Percentiles rank a stretch among this genome's conserved stretches.
Conservation (phyloP, 2,113 vertebrate genomes). For the Theristicus caerulescens region DNA sequence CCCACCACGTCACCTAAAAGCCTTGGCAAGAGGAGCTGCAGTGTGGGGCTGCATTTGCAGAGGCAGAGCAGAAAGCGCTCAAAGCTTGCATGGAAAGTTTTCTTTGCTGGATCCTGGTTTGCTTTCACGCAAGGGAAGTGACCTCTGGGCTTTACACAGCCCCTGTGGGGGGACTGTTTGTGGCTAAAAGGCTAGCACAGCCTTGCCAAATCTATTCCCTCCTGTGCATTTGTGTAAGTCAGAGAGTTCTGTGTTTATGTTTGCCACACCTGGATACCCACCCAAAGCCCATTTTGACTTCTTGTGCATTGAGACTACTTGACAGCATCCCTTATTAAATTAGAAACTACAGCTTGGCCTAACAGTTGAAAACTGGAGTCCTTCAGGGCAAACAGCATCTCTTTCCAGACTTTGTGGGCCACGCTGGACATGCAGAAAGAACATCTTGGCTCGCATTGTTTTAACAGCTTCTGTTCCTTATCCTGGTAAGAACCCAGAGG, state of each 20-base stretch:
- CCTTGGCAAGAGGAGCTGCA: not conserved
- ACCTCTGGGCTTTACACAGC: not conserved
- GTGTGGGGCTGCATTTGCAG: not conserved
- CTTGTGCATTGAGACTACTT: not conserved
- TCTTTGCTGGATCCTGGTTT: not conserved
- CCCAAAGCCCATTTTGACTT: not conserved
- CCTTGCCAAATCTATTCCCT: not conserved
- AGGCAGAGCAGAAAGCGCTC: conserved; percentile 1
- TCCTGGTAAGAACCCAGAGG: not conserved
- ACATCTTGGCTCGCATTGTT: not conserved
- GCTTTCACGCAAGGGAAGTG: not conserved
- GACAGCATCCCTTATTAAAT: not conserved
- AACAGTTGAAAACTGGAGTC: not conserved
- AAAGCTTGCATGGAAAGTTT: not conserved
- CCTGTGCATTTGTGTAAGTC: not conserved
- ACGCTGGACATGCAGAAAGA: not conserved
- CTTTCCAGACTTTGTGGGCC: not conserved
- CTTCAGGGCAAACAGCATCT: not conserved
- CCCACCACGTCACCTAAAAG: not conserved
- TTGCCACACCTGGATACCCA: not conserved
- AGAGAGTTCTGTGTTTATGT: not conserved
- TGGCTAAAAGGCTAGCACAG: not conserved
- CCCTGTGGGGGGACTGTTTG: not conserved
- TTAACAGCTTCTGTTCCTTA: not conserved
- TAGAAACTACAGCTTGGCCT: not conserved